These are phyloP conservation scores for Hemichromis elongatus DNA, from an alignment of 2,113 vertebrate genomes.

Conservation along the genomic window DNA sequence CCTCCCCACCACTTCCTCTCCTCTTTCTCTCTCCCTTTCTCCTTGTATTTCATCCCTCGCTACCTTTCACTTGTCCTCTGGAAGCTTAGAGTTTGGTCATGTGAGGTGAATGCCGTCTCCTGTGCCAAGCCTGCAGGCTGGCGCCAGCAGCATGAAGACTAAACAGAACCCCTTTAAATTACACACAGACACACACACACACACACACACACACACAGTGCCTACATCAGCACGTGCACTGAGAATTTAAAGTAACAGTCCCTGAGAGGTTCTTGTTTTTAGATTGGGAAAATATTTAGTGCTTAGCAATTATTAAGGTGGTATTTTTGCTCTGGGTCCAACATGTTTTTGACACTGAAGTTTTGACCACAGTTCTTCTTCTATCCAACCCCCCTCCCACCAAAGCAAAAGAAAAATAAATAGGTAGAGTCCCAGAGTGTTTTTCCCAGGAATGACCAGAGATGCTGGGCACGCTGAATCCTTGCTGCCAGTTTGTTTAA, in stretches of 20 bases:
- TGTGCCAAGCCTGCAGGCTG: conserved; percentile 36
- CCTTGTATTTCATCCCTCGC: not conserved
- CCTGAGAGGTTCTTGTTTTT: conserved; percentile 14
- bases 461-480: not conserved
- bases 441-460: not conserved
- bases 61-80: conserved; percentile 32
- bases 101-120: conserved; percentile 31
- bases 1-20: not conserved
- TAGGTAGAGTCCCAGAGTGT: not conserved
- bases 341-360: not conserved
- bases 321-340: not conserved
- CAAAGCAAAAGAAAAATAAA: not conserved
- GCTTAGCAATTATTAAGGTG: not conserved
- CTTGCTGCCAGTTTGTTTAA: not conserved
- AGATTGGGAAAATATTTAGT: not conserved
- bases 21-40: not conserved
- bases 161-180: not conserved
- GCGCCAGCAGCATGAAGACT: conserved; percentile 18
- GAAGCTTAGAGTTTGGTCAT: conserved; percentile 29
- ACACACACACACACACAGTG: not conserved
- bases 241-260: conserved; percentile 32
- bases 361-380: not conserved
- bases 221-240: not conserved
- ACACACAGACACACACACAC: not conserved
- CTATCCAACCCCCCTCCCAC: not conserved